A percentile compares a stretch with the other conserved stretches of the same genome.
These are phyloP conservation scores for Podarcis siculus DNA, from an alignment of 2,797 vertebrate genomes.

Conservation along the genomic window DNA sequence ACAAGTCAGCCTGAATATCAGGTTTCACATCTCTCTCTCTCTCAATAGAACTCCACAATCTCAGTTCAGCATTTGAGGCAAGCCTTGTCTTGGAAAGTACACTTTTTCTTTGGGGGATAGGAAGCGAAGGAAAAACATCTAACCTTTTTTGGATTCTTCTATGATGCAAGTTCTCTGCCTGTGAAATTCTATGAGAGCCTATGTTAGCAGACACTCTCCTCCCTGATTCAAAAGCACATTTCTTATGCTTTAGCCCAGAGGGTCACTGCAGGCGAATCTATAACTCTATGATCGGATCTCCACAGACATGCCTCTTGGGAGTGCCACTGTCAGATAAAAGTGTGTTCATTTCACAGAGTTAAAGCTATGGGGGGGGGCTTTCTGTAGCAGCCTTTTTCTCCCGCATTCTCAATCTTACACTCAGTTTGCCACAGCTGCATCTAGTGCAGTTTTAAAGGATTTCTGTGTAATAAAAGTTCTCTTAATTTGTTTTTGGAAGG, in stretches of 20 bases:
- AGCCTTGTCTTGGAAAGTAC: background rate
- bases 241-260: background rate
- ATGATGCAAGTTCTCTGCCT: background rate
- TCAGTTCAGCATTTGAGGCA: conserved; percentile 17
- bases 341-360: conserved; percentile 4
- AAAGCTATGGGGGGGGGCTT: background rate
- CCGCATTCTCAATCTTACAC: background rate
- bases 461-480: background rate
- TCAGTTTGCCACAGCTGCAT: background rate
- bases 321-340: background rate
- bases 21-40: conserved; percentile 44
- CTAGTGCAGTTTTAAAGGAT: background rate
- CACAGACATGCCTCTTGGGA: background rate
- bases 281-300: background rate
- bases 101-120: background rate
- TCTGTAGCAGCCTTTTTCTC: background rate
- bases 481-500: background rate
- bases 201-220: background rate
- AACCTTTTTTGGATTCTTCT: accelerated
- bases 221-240: background rate
- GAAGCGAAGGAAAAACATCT: background rate
- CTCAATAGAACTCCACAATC: conserved; percentile 39
- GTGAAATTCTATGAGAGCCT: accelerated
- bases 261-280: background rate
- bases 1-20: conserved; percentile 32